Evolutionary conservation across 2,113 vertebrate genomes (phyloP), one percentile per base, ranked within the genome.

Genomic region (Alligator sinensis): DNA sequence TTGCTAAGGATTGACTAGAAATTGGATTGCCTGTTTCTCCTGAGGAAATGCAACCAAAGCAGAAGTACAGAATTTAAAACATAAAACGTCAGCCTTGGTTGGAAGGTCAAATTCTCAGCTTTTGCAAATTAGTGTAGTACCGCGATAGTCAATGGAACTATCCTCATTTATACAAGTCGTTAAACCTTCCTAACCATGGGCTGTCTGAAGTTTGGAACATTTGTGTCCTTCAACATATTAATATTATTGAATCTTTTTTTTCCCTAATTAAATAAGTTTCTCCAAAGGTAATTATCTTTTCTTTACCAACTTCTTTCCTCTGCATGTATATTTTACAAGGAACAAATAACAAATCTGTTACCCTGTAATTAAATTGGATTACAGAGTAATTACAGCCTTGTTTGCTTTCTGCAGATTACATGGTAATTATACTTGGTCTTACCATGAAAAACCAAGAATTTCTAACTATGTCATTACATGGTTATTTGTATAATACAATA

Each of bases 361-460:
- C 93, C 94, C 95, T 97, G 96, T 97, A 98, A 98, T 98, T 98
- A 98, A 97, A 98, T 97, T 98, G 97, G 98, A 98, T 98, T 98
- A 98, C 82, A 90, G 97, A 98, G 98, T 97, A 98, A 98, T 98
- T 98, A 98, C 96, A 97, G 94, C 95, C 96, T 96, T 98, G 97
- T 98, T 98, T 98, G 96, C 96, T 97, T 97, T 98, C 97, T 63
- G 96, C 96, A 98, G 97, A 98, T 98, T 98, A 98, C 98, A 98
- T 97, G 98, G 97, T 97, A 98, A 98, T 98, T 98, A 98, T 97
- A 96, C 95, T 97, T 98, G 96, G 94, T 95, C 95, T 97, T 98
- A 95, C 98, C 98, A 98, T 97, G 98, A 98, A 98, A 98, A 98
- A 98, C 95, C 97, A 98, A 97, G 97, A 98, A 98, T 97, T 98